Conservation (phyloP, 2,797 vertebrate species). For the Nannoperca obscura region DNA sequence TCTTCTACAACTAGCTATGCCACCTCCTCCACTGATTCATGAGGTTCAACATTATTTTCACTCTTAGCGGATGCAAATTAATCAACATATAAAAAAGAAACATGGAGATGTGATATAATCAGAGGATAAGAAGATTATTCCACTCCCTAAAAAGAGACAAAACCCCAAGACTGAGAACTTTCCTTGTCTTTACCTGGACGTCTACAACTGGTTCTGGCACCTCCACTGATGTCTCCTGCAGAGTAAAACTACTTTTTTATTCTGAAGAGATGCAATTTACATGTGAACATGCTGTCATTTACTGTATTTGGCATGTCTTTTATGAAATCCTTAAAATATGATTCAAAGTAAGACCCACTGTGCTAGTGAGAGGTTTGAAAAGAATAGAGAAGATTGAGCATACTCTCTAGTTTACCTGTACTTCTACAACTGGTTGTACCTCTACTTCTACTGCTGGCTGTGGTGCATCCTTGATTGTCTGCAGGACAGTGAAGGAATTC, state of each 20-base stretch:
- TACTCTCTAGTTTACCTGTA: constrained; percentile 57
- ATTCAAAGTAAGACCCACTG: not conserved
- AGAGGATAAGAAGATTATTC: constrained; percentile 1
- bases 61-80: constrained; percentile 59
- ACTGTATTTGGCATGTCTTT: not conserved
- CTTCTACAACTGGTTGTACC: constrained; percentile 49
- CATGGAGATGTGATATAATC: constrained; percentile 17
- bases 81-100: constrained; percentile 26
- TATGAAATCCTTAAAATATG: not conserved
- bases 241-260: constrained; percentile 56
- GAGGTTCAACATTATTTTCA: constrained; percentile 66
- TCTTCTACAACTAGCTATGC: constrained; percentile 56
- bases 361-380: not conserved
- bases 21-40: constrained; percentile 60
- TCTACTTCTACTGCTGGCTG: constrained; percentile 47
- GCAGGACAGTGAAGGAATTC: constrained; percentile 54
- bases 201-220: constrained; percentile 51
- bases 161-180: constrained; percentile 5
- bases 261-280: constrained; percentile 31
- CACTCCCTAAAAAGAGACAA: constrained; percentile 20
- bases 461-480: constrained; percentile 54
- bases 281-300: constrained; percentile 10
- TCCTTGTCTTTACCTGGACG: constrained; percentile 70
- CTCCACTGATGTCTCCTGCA: constrained; percentile 66
- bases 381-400: not conserved